These are phyloP conservation scores for Procavia capensis DNA, from an alignment of 2,113 vertebrate species.

Conservation along the genomic window DNA sequence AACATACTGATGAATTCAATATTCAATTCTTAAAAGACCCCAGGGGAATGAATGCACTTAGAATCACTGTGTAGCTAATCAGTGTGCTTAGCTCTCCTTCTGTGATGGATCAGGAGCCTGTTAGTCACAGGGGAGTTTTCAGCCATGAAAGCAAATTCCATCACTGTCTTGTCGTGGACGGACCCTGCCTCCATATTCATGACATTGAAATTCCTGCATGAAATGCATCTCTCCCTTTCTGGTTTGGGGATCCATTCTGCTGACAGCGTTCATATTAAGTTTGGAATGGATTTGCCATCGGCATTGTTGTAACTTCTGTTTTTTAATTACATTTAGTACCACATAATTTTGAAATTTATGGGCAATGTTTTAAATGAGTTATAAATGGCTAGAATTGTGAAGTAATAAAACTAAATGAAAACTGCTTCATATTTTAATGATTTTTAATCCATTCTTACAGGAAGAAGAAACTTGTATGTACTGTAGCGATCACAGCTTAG, in stretches of 20 bases:
- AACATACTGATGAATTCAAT: conserved; percentile 25
- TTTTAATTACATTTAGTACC: conserved; percentile 75
- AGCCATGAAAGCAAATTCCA: conserved; percentile 41
- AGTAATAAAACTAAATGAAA: conserved; percentile 78
- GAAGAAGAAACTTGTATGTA: conserved; percentile 68
- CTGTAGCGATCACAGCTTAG: not conserved
- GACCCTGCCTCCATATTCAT: not conserved
- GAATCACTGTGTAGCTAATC: conserved; percentile 31
- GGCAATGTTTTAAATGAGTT: conserved; percentile 71
- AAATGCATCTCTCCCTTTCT: conserved; percentile 22
- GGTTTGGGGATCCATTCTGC: conserved; percentile 25
- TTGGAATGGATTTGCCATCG: conserved; percentile 53
- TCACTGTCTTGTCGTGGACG: not conserved
- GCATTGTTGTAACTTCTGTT: conserved; percentile 76
- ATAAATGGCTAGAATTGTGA: conserved; percentile 72
- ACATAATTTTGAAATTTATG: conserved; percentile 73
- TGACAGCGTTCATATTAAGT: conserved; percentile 52
- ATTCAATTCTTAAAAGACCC: conserved; percentile 1
- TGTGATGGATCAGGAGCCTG: not conserved
- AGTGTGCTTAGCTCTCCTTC: not conserved
- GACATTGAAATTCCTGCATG: not conserved
- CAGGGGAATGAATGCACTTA: not conserved
- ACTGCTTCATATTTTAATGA: conserved; percentile 72
- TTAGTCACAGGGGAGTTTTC: not conserved
- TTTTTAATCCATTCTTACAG: conserved; percentile 79